Evolutionary conservation across 2,113 vertebrate species (phyloP).

Genomic region (Choloepus hoffmanni): DNA sequence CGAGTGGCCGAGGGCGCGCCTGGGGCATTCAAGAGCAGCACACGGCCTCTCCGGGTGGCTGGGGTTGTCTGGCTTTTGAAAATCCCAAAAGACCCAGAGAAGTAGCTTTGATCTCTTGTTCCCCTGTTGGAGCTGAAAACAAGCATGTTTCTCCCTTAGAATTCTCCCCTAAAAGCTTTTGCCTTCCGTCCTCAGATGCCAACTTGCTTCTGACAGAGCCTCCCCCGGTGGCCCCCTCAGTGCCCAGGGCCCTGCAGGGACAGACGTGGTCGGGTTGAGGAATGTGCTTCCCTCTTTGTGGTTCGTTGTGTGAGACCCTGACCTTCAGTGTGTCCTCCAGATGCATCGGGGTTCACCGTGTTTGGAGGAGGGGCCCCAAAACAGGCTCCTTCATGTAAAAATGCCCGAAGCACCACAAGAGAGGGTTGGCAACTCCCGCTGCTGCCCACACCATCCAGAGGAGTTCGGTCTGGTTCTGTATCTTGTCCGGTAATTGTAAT

Average conservation of each 20-base stretch:
- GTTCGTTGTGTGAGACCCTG: background rate
- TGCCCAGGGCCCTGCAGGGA: background rate
- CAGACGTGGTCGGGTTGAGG: background rate
- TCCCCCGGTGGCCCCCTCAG: background rate
- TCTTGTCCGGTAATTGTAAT: background rate
- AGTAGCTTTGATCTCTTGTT: accelerated
- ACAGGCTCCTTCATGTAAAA: too few relatives aligned
- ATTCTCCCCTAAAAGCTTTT: background rate
- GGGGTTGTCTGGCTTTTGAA: conserved; percentile 31
- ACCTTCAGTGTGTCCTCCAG: background rate
- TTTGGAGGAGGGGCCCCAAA: too few relatives aligned
- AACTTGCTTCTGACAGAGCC: background rate
- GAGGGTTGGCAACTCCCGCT: background rate
- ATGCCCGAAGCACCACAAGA: too few relatives aligned
- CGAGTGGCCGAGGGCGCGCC: too few relatives aligned
- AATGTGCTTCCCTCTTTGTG: background rate
- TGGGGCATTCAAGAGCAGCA: conserved; percentile 54
- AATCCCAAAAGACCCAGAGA: background rate
- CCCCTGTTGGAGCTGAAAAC: background rate
- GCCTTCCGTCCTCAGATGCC: background rate
- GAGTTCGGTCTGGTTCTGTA: accelerated
- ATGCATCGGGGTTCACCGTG: background rate
- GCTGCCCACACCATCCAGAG: too few relatives aligned
- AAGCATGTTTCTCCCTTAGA: background rate
- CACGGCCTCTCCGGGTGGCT: conserved; percentile 28